These are phyloP conservation scores for Caloenas nicobarica DNA, from an alignment of 2,113 vertebrate species.

Conservation along the genomic window DNA sequence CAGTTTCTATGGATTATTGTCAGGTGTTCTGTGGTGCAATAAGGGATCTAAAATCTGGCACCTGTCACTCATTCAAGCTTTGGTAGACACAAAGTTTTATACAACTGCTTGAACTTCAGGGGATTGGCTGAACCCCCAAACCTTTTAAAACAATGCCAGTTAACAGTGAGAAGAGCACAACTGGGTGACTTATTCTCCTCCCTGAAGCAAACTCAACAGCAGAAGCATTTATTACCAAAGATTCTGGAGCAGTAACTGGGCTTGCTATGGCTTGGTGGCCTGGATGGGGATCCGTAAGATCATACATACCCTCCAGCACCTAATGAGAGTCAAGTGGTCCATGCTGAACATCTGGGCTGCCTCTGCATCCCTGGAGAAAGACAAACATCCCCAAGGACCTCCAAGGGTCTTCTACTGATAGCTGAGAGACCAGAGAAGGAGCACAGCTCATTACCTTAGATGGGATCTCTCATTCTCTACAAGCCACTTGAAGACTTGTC, in stretches of 20 bases:
- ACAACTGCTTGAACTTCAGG: background rate
- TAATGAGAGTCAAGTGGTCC: background rate
- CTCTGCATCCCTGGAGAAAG: background rate
- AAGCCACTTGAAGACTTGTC: background rate
- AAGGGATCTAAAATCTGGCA: background rate
- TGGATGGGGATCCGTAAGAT: background rate
- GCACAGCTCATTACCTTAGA: background rate
- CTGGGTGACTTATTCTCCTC: background rate
- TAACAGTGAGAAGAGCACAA: background rate
- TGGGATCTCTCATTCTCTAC: background rate
- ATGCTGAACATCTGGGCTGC: background rate
- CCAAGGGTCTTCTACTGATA: rapidly evolving
- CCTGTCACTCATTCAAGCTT: background rate
- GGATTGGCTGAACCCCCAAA: background rate
- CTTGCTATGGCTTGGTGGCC: background rate
- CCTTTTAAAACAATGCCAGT: background rate
- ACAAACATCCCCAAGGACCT: background rate
- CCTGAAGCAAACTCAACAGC: background rate
- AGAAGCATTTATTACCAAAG: background rate
- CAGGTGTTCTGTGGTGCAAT: background rate
- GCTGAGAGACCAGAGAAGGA: background rate
- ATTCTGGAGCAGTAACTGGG: background rate
- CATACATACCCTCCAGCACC: background rate
- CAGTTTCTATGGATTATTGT: background rate
- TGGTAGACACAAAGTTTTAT: background rate